Base-by-base conservation (phyloP, 2,113 vertebrate genomes). In the Salvator merianae region DNA sequence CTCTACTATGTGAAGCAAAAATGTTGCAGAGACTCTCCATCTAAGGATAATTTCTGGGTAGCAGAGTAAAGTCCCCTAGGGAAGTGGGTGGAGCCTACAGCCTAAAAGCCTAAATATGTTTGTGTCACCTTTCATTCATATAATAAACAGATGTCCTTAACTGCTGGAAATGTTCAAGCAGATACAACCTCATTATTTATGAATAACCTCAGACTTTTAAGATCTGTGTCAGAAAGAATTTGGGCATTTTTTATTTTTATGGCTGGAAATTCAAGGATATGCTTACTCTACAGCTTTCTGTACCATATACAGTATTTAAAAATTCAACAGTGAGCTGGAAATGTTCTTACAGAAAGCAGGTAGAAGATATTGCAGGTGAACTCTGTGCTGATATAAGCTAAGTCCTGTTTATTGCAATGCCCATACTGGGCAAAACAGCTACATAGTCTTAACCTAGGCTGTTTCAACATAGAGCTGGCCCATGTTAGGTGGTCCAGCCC, bases 81-180 rank as follows among this genome's bases (percentile, higher is more conserved):
- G 28, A 6, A 3, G 28, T 70, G 34, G 55, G 36, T 55, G 66
- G 34, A 34, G 50, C 74, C 38, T 34, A 34, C 72, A 66, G 59
- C 38, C 24, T 66, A 28, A 66, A 82, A 79, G 77, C 77, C 38
- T 79, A 66, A 81, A 81, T 34, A 24, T 71, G 79, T 82, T 82
- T 40, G 72, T 62, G 32, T 72, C 68, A 62, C 7, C 14, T 73
- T 73, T 73, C 68, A 73, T 73, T n/a, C 55, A 20, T 72, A 59
- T 18, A 12, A 12, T 40, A 82, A 62, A 14, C 40, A 73, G 53
- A 62, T 73, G 36, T 63, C 69, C 50, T 82, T 40, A 62, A 82
- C 10, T 47, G 20, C 34, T 62, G 55, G 28, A 73, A 55, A 71
- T 63, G 34, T 43, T 34, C 34, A 6, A 62, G 30, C 10, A 12